Conservation (phyloP, 2,797 vertebrate species). For the Antrozous pallidus region DNA sequence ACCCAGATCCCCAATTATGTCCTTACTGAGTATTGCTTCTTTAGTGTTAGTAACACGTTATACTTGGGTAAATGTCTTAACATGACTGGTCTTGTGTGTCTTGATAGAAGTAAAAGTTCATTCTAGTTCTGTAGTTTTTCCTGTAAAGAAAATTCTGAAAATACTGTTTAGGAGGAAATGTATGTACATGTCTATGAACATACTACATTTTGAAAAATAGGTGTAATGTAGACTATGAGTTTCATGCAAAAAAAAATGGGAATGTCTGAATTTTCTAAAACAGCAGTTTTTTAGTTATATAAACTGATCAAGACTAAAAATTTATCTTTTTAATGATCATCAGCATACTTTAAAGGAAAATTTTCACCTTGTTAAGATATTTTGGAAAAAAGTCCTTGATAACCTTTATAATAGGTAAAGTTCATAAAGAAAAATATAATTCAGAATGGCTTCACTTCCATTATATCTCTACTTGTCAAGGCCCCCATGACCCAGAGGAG, state of each 20-base stretch:
- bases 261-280: conserved; percentile 47
- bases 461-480: conserved; percentile 15
- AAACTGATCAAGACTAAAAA: conserved; percentile 17
- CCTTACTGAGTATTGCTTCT: conserved; percentile 25
- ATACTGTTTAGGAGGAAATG: conserved; percentile 32
- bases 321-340: conserved; percentile 33
- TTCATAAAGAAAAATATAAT: background rate
- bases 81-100: background rate
- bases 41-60: background rate
- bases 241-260: background rate
- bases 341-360: background rate
- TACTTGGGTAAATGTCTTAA: conserved; percentile 40
- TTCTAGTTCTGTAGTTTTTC: conserved; percentile 21
- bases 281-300: background rate
- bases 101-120: conserved; percentile 47
- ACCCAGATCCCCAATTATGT: conserved; percentile 17
- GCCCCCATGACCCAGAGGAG: background rate
- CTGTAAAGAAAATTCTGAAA: conserved; percentile 18
- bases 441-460: background rate
- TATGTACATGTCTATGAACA: background rate
- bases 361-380: conserved; percentile 7
- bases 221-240: background rate
- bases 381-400: background rate
- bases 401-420: conserved; percentile 1
- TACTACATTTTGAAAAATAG: conserved; percentile 50